phyloP scores from a whole-genome alignment of 2,113 vertebrate genomes.

The Engystomops pustulosus region DNA sequence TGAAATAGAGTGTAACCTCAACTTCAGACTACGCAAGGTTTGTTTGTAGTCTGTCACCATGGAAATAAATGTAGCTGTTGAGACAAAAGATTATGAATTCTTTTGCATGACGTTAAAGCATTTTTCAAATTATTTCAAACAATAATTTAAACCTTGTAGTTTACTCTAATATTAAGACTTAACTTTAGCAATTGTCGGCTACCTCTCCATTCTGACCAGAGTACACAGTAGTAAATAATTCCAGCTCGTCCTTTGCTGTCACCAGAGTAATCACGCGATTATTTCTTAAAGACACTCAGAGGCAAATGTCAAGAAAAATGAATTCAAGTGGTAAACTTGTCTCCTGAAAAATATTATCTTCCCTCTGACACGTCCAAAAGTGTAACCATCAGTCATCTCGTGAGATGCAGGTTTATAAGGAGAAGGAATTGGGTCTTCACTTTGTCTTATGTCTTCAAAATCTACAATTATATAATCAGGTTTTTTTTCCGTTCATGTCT shows the following conservation, averaged over 20 bases:
- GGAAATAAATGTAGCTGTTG: too few relatives aligned
- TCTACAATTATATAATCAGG: conserved; percentile 22
- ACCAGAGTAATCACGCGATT: conserved; percentile 66
- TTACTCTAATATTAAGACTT: neutral
- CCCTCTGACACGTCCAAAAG: conserved; percentile 67
- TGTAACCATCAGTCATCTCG: conserved; percentile 42
- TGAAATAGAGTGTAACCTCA: neutral
- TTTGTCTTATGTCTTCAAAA: conserved; percentile 8
- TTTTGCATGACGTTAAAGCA: too few relatives aligned
- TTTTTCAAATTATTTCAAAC: too few relatives aligned
- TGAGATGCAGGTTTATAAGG: conserved; percentile 14
- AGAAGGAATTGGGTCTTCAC: neutral
- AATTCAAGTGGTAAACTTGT: conserved; percentile 67
- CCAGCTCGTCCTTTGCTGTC: conserved; percentile 68
- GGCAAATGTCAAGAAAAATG: conserved; percentile 71
- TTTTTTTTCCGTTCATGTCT: neutral
- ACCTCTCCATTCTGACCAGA: neutral
- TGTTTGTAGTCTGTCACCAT: neutral
- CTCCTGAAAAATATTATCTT: conserved; percentile 67
- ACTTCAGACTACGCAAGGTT: neutral
- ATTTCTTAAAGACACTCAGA: conserved; percentile 67
- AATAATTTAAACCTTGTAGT: neutral
- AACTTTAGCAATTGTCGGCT: neutral
- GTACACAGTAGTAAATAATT: neutral
- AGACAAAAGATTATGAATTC: too few relatives aligned